A percentile compares a stretch with the other conserved stretches of the same genome.
phyloP scores from a whole-genome alignment of 2,888 invertebrate genomes.

The Podotricha telesiphe region DNA sequence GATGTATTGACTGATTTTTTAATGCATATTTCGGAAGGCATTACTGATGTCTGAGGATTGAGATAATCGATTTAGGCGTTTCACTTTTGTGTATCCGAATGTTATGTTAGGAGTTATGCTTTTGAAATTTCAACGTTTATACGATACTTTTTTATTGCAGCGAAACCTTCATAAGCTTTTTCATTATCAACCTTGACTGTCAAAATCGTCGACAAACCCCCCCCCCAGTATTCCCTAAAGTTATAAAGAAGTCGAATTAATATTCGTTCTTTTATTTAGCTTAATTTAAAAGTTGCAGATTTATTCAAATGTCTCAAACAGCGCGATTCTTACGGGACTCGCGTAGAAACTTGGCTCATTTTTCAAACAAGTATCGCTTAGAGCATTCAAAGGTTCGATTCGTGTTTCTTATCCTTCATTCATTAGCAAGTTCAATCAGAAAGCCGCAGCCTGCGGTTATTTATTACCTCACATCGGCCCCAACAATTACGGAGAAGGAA shows the following conservation, averaged over 20 bases:
- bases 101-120: neutral
- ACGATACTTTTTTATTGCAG: neutral
- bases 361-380: conserved; percentile 58
- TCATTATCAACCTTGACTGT: conserved; percentile 11
- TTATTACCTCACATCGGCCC: conserved; percentile 80
- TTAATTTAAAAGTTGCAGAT: conserved; percentile 37
- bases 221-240: conserved; percentile 10
- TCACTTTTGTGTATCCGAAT: conserved; percentile 51
- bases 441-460: conserved; percentile 77
- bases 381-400: conserved; percentile 66
- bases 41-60: conserved; percentile 69
- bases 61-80: conserved; percentile 59
- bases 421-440: conserved; percentile 84
- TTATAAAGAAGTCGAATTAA: conserved; percentile 28
- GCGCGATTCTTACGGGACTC: conserved; percentile 26
- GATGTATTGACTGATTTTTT: conserved; percentile 73
- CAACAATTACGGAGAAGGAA: conserved; percentile 78
- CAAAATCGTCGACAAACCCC: conserved; percentile 12
- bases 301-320: conserved; percentile 34
- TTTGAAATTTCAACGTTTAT: neutral
- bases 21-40: conserved; percentile 79
- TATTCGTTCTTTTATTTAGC: conserved; percentile 30
- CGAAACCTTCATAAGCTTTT: conserved; percentile 2
- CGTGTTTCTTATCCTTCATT: conserved; percentile 80
- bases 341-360: conserved; percentile 66